phyloP scores from a whole-genome alignment of 2,797 vertebrate species.

The Prunella strophiata region DNA sequence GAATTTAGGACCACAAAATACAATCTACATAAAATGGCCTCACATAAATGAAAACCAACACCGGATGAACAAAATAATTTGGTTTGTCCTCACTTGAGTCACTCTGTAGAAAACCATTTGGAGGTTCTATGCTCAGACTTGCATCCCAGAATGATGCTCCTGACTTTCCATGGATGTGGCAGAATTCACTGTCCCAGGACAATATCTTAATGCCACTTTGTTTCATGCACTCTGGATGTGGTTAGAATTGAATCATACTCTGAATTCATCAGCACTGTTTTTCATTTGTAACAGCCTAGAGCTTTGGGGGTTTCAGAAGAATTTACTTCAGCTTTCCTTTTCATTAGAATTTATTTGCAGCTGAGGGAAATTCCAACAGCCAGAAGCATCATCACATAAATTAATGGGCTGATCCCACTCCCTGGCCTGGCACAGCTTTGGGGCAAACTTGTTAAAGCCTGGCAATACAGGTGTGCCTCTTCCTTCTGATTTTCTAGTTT shows the following conservation, averaged over 20 bases:
- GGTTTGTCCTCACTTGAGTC: neutral
- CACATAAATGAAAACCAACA: neutral
- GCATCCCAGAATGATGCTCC: neutral
- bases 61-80: neutral
- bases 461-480: neutral
- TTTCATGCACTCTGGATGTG: neutral
- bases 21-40: neutral
- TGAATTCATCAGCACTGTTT: conserved; percentile 21
- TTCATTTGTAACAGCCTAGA: conserved; percentile 29
- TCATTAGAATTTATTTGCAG: conserved; percentile 34
- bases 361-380: conserved; percentile 35
- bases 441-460: conserved; percentile 13
- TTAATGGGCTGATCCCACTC: conserved; percentile 11
- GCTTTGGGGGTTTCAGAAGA: conserved; percentile 48
- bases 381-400: conserved; percentile 18
- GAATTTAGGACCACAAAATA: neutral
- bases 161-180: neutral
- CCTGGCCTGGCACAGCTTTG: conserved; percentile 15
- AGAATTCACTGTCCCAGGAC: neutral
- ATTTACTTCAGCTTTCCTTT: conserved; percentile 55
- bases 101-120: neutral
- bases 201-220: neutral
- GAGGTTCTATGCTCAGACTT: neutral
- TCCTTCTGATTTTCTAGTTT: neutral
- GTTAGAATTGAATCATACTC: neutral